Percentiles rank a stretch among this genome's conserved stretches.
These are phyloP conservation scores for Andinoacara biseriatus DNA, from an alignment of 2,113 vertebrate species.

Conservation along the genomic window DNA sequence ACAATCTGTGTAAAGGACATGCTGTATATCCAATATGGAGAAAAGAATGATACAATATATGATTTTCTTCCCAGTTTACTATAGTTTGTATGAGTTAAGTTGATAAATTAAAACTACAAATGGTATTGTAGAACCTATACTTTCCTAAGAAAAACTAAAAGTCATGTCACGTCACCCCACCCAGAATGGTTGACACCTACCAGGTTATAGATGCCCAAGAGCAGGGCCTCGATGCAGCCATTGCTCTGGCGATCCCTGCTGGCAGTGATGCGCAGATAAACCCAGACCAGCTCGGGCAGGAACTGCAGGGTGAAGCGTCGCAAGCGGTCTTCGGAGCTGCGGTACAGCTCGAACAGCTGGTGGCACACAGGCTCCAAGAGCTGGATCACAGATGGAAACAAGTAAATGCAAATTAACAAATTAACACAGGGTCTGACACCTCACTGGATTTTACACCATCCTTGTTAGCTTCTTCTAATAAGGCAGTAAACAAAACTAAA, in stretches of 20 bases:
- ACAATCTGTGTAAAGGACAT: not conserved
- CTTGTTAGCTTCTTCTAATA: not conserved
- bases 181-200: constrained; percentile 76
- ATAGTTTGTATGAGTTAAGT: too few species aligned
- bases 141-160: too few species aligned
- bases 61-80: too few species aligned
- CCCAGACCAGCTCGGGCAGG: constrained; percentile 95
- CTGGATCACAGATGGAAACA: constrained; percentile 69
- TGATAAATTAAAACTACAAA: too few species aligned
- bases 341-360: constrained; percentile 96
- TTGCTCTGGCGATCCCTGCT: constrained; percentile 95
- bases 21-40: not conserved
- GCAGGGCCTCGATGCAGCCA: constrained; percentile 95
- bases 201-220: constrained; percentile 98
- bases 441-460: not conserved
- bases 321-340: constrained; percentile 92
- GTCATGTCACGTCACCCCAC: not conserved
- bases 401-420: constrained; percentile 6
- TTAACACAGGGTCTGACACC: not conserved
- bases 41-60: not conserved
- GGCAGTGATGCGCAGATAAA: constrained; percentile 91
- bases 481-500: not conserved
- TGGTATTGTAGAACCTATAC: too few species aligned
- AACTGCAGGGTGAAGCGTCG: constrained; percentile 97
- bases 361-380: constrained; percentile 97